phyloP scores from a whole-genome alignment of 2,888 invertebrate species.

The Keiferia lycopersicella region DNA sequence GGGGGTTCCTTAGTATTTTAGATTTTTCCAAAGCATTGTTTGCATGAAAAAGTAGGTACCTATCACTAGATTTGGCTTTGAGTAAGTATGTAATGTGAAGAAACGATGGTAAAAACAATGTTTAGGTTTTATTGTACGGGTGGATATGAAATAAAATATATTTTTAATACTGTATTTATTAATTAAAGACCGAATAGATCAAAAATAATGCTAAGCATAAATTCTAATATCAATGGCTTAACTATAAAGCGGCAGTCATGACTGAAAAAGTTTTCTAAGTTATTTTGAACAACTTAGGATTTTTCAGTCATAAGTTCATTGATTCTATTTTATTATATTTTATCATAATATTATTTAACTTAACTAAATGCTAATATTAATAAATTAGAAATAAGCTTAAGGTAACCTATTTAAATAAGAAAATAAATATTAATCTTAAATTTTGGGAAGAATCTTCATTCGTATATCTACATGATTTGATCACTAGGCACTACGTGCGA shows the following conservation, averaged over 20 bases:
- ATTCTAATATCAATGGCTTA: conserved; percentile 33
- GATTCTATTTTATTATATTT: not conserved
- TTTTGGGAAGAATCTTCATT: not conserved
- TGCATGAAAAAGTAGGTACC: too few relatives aligned
- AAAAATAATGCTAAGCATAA: not conserved
- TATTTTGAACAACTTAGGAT: conserved; percentile 46
- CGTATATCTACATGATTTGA: not conserved
- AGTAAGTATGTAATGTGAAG: too few relatives aligned
- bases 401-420: conserved; percentile 25
- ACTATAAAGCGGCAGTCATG: conserved; percentile 63
- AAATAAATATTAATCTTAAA: not conserved
- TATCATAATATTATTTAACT: conserved; percentile 21
- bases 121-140: not conserved
- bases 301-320: conserved; percentile 77
- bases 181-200: not conserved
- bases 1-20: too few relatives aligned
- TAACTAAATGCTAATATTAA: conserved; percentile 29
- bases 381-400: conserved; percentile 30
- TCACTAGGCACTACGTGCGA: conserved; percentile 6
- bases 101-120: too few relatives aligned
- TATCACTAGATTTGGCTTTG: too few relatives aligned
- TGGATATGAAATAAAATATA: not conserved
- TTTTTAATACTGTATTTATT: conserved; percentile 13
- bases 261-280: conserved; percentile 69
- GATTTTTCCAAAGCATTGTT: too few relatives aligned